phyloP scores from a whole-genome alignment of 2,888 invertebrate species.

The Asteroscopus sphinx region DNA sequence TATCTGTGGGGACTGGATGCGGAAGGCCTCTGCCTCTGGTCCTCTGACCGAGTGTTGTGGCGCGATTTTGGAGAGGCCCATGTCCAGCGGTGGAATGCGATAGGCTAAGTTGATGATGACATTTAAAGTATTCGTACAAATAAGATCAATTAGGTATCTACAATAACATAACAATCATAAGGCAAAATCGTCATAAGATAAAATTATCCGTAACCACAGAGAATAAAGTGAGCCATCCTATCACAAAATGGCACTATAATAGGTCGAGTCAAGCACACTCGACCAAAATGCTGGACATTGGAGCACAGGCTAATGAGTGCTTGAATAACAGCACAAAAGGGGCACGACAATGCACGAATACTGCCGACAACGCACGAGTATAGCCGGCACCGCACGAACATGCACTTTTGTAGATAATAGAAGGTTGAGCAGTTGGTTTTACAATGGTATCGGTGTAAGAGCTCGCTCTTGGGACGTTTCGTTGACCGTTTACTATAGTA shows the following conservation, averaged over 20 bases:
- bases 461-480: constrained; percentile 24
- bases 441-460: constrained; percentile 21
- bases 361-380: constrained; percentile 1
- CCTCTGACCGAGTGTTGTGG: too few relatives aligned
- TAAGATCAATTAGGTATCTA: too few relatives aligned
- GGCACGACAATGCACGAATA: constrained; percentile 2
- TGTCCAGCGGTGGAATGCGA: too few relatives aligned
- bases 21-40: too few relatives aligned
- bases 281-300: constrained; percentile 32
- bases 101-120: too few relatives aligned
- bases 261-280: constrained; percentile 25
- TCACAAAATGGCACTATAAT: constrained; percentile 22
- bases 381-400: constrained; percentile 36
- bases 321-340: constrained; percentile 39
- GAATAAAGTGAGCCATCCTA: constrained; percentile 10
- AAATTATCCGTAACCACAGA: not conserved
- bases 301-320: constrained; percentile 42
- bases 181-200: too few relatives aligned
- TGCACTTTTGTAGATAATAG: constrained; percentile 46
- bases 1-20: too few relatives aligned
- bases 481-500: constrained; percentile 21
- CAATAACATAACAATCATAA: too few relatives aligned
- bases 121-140: too few relatives aligned
- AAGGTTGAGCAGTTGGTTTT: constrained; percentile 1
- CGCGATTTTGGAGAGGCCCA: too few relatives aligned